A percentile compares a stretch with the other conserved stretches of the same genome.
These are phyloP conservation scores for Nephila pilipes DNA, from an alignment of 1,140 invertebrate genomes.

Conservation along the genomic window DNA sequence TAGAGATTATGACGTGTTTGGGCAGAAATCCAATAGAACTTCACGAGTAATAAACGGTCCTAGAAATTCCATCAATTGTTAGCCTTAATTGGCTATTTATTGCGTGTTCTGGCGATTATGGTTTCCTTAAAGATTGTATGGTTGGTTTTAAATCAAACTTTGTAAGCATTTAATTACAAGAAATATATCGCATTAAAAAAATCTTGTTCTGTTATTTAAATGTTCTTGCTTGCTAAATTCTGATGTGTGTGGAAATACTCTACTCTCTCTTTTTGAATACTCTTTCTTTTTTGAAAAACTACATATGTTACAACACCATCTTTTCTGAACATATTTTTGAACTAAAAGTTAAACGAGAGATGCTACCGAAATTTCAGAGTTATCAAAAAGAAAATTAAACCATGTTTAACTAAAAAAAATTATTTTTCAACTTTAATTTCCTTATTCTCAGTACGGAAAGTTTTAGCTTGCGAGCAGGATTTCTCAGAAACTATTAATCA, in stretches of 20 bases:
- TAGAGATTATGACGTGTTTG: not conserved
- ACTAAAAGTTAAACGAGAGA: no score
- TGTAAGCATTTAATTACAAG: not conserved
- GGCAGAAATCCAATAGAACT: not conserved
- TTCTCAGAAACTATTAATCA: no score
- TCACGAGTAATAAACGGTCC: not conserved
- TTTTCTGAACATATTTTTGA: no score
- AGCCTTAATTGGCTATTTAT: not conserved
- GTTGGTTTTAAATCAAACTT: not conserved
- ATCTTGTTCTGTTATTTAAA: not conserved
- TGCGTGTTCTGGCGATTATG: not conserved
- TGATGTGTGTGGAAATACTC: not conserved
- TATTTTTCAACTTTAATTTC: no score
- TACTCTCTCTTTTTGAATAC: no score
- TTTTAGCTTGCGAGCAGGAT: no score
- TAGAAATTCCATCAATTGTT: not conserved
- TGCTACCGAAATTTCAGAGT: no score
- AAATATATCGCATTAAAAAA: not conserved
- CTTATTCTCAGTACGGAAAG: no score
- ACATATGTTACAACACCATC: no score
- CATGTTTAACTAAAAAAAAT: no score
- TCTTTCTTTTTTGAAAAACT: no score
- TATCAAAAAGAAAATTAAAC: no score
- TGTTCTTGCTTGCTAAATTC: not conserved
- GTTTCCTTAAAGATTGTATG: not conserved